These are phyloP conservation scores for Sepiola atlantica DNA, from an alignment of 2,888 invertebrate species.

Conservation along the genomic window DNA sequence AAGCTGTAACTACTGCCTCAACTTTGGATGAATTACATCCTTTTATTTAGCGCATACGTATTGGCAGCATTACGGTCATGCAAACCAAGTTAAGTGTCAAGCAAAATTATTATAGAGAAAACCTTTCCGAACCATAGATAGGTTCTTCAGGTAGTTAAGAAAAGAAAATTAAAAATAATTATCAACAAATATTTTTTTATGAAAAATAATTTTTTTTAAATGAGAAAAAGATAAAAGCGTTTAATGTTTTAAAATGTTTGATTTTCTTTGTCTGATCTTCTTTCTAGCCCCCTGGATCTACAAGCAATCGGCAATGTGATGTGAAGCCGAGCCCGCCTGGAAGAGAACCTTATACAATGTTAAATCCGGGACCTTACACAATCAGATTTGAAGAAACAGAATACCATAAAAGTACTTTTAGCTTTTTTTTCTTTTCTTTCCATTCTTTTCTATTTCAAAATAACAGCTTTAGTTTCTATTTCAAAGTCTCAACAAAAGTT, in stretches of 20 bases:
- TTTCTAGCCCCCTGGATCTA: slow-evolving; percentile 47
- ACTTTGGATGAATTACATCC: too few species aligned
- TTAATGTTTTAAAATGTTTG: not conserved
- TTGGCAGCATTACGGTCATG: too few species aligned
- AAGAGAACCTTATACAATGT: slow-evolving; percentile 49
- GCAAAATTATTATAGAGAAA: too few species aligned
- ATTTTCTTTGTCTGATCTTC: not conserved
- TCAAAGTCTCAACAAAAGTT: not conserved
- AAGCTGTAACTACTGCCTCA: too few species aligned
- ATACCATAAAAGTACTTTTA: slow-evolving; percentile 52
- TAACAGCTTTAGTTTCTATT: not conserved
- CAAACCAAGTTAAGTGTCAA: too few species aligned
- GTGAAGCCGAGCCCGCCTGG: slow-evolving; percentile 43
- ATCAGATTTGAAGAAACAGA: slow-evolving; percentile 57
- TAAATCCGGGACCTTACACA: slow-evolving; percentile 55
- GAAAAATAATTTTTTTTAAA: too few species aligned
- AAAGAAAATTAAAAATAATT: too few species aligned
- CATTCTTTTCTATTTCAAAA: not conserved
- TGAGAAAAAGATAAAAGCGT: too few species aligned
- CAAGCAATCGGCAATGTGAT: slow-evolving; percentile 49
- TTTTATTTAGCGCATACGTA: too few species aligned
- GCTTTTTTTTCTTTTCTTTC: not conserved
- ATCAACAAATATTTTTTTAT: too few species aligned
- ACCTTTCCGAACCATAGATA: too few species aligned
- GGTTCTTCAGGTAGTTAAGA: too few species aligned